A percentile compares a stretch with the other conserved stretches of the same genome.
Evolutionary conservation across 2,888 invertebrate species (phyloP).

Genomic region (Scrobipalpa costella): DNA sequence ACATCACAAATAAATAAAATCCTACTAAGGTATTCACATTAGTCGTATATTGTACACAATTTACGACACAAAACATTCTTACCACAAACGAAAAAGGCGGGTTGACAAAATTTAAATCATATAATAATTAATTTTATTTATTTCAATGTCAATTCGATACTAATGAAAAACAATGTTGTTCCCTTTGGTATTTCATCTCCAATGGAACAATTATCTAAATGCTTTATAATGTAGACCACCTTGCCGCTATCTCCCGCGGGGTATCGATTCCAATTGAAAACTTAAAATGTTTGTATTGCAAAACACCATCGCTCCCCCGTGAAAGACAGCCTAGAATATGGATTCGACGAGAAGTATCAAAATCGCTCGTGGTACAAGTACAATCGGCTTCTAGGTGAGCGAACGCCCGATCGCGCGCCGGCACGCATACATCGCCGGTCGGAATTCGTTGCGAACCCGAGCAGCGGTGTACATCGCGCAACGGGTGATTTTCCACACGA

Average conservation of each 20-base stretch:
- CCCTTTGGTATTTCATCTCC: conserved; percentile 66
- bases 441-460: conserved; percentile 36
- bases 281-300: conserved; percentile 28
- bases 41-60: conserved; percentile 73
- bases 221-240: conserved; percentile 49
- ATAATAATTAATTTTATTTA: conserved; percentile 63
- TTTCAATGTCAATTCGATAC: conserved; percentile 65
- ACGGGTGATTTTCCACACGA: conserved; percentile 63
- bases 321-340: conserved; percentile 57
- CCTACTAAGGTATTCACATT: conserved; percentile 79
- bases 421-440: conserved; percentile 51
- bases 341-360: conserved; percentile 62
- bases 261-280: conserved; percentile 18
- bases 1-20: conserved; percentile 82
- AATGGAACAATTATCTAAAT: conserved; percentile 65
- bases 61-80: conserved; percentile 73
- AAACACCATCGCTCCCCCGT: conserved; percentile 52
- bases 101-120: conserved; percentile 65
- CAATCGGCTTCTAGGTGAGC: conserved; percentile 46
- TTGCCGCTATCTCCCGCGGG: conserved; percentile 47
- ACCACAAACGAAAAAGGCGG: conserved; percentile 75
- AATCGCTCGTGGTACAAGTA: conserved; percentile 51
- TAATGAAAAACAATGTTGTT: conserved; percentile 55
- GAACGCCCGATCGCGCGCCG: conserved; percentile 39
- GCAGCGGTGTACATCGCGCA: conserved; percentile 61